Evolutionary conservation across 92 coral and sea anemone genomes (phyloP).

Genomic region (Muricea muricata): DNA sequence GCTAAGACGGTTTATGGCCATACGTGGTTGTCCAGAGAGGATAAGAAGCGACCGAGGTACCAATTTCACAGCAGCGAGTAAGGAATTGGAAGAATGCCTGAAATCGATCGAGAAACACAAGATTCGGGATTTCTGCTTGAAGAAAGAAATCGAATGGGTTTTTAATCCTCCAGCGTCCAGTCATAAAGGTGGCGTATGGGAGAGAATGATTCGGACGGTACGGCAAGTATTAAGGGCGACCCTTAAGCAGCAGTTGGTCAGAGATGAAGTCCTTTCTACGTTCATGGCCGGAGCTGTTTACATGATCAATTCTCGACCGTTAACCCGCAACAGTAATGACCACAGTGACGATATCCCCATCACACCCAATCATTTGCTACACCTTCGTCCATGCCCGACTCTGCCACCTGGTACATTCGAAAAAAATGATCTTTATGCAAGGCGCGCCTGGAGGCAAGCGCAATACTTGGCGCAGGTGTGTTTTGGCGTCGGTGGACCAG

Average conservation of each 20-base stretch:
- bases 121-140: conserved; percentile 24
- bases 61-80: conserved; percentile 44
- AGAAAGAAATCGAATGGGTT: conserved; percentile 50
- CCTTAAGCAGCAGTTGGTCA: conserved; percentile 39
- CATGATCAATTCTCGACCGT: conserved; percentile 47
- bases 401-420: too few relatives aligned
- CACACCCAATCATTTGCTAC: conserved; percentile 57
- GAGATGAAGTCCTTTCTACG: conserved; percentile 52
- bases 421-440: too few relatives aligned
- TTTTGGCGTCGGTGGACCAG: too few relatives aligned
- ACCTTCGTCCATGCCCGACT: too few relatives aligned
- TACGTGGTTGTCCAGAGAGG: conserved; percentile 48
- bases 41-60: conserved; percentile 53
- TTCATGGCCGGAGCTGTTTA: conserved; percentile 49
- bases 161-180: conserved; percentile 63
- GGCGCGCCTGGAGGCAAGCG: too few relatives aligned
- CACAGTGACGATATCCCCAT: conserved; percentile 49
- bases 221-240: conserved; percentile 43
- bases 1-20: conserved; percentile 13
- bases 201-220: conserved; percentile 52
- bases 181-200: conserved; percentile 74
- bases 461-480: too few relatives aligned
- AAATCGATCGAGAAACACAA: conserved; percentile 37
- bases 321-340: conserved; percentile 46
- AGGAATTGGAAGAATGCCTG: conserved; percentile 30